These are phyloP conservation scores for Erebia palarica DNA, from an alignment of 2,888 invertebrate species.

Conservation along the genomic window DNA sequence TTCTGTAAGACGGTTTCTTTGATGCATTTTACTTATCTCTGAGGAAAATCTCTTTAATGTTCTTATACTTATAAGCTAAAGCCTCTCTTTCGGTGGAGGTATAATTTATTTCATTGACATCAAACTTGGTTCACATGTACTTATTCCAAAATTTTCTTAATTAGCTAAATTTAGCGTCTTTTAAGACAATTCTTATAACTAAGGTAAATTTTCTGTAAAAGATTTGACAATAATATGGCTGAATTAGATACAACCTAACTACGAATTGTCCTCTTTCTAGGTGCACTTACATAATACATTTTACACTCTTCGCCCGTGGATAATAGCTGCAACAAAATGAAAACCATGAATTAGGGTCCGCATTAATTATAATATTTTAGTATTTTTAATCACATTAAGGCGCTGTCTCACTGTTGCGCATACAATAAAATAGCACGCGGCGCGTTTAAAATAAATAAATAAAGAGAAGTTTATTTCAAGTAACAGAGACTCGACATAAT, in stretches of 20 bases:
- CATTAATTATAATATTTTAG: neutral
- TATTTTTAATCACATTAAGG: neutral
- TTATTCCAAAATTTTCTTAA: neutral
- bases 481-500: no score
- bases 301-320: slow-evolving; percentile 69
- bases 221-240: slow-evolving; percentile 10
- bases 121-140: neutral
- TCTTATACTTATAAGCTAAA: no score
- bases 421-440: no score
- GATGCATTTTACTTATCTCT: no score
- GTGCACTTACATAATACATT: slow-evolving; percentile 24
- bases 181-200: neutral
- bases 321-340: slow-evolving; percentile 65
- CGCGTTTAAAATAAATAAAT: no score
- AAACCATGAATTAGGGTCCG: neutral
- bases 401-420: neutral
- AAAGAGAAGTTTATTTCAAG: no score
- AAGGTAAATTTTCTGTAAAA: neutral
- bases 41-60: no score
- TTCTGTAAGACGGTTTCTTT: no score
- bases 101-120: neutral
- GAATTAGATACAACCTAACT: slow-evolving; percentile 15
- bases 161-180: neutral
- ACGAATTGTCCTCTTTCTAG: neutral
- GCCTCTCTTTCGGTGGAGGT: no score